Base-by-base conservation (phyloP, 2,113 vertebrate genomes). In the Etheostoma cragini region DNA sequence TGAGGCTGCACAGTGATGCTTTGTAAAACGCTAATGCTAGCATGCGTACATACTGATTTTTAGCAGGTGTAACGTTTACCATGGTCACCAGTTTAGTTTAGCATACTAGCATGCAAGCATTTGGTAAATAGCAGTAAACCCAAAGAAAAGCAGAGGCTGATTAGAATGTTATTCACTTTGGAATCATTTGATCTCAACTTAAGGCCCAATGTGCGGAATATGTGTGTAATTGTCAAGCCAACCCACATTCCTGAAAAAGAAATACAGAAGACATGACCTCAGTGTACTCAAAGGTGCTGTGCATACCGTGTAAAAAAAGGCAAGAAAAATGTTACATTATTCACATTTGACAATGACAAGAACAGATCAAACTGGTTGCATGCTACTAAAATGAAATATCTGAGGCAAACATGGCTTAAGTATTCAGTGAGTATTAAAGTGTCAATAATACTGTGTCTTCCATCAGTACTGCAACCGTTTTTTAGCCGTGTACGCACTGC, bases 391-490 rank as follows among this genome's bases (percentile, higher is more conserved):
- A 21, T 35, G 6, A 0, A 35, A 67, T 72, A 30, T 61, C 6
- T 8, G 1, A 3, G 26, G 60, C 33, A n/a, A 35, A 69, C 6
- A 6, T 71, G 12, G 19, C 12, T 7, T 4, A 58, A 42, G 15
- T 46, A 75, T 19, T 62, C 56, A 16, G 67, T 66, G 17, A 65
- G 17, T 56, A 14, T 58, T 63, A 10, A 42, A 58, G 16, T 52
- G 33, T 72, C 42, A 1, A 45, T 11, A 1, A 45, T 11, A 8
- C 7, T 3, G 19, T 24, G 53, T 64, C 74, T 54, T 45, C 56
- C 11, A 57, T 98, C 94, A 98, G 15, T 96, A 97, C 89, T 97
- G 96, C 67, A 96, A 92, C 61, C 95, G 96, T 81, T 98, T 99
- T 85, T 96, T 97, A 60, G 96, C 96, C 80, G 97, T 90, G 87